Evolutionary conservation across 2,888 invertebrate genomes (phyloP).

Genomic region (Norana najaformis): DNA sequence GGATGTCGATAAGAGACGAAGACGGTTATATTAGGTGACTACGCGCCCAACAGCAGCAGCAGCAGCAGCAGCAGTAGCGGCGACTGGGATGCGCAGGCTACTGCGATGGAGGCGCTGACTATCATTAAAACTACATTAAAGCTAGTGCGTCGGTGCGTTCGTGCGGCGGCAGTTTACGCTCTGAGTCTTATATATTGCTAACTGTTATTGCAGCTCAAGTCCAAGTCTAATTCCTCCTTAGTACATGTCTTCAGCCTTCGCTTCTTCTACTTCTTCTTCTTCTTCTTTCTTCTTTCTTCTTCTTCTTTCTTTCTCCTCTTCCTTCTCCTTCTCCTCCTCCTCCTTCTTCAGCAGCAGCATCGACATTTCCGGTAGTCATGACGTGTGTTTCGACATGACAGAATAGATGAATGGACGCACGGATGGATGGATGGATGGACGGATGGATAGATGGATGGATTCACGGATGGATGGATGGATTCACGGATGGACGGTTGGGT

Average conservation of each 20-base stretch:
- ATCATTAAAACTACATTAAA: conserved; percentile 23
- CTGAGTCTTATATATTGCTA: not conserved
- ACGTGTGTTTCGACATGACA: not conserved
- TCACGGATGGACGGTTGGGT: too few relatives aligned
- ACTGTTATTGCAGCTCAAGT: not conserved
- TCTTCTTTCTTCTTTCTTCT: not conserved
- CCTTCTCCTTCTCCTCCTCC: not conserved
- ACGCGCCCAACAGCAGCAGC: not conserved
- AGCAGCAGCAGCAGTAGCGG: not conserved
- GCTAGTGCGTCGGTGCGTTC: not conserved
- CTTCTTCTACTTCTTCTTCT: not conserved
- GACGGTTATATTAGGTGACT: not conserved
- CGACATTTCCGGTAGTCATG: not conserved
- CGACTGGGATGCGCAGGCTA: not conserved
- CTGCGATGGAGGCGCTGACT: not conserved
- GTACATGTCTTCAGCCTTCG: too few relatives aligned
- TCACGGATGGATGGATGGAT: too few relatives aligned
- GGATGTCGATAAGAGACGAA: not conserved
- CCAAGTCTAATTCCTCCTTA: not conserved
- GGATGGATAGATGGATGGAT: too few relatives aligned
- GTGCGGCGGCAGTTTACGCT: not conserved
- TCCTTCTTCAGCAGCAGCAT: not conserved
- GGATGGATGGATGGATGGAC: too few relatives aligned
- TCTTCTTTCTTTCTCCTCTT: not conserved
- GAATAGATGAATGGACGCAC: too few relatives aligned